phyloP scores from a whole-genome alignment of 2,888 invertebrate genomes.

The Mechanitis mazaeus region DNA sequence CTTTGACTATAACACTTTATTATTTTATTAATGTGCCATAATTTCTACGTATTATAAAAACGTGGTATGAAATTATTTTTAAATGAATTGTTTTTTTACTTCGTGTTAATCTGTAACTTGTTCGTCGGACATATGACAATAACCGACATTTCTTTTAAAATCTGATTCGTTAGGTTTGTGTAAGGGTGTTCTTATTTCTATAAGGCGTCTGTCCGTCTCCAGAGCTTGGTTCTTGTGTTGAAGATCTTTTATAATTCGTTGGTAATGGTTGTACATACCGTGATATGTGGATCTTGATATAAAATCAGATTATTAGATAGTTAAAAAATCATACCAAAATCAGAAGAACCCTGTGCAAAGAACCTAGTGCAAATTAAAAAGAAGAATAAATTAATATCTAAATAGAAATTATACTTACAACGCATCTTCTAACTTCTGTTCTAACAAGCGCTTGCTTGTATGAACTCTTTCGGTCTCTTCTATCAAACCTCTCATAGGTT shows the following conservation, averaged over 20 bases:
- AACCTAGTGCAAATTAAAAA: neutral
- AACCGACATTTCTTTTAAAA: slow-evolving; percentile 83
- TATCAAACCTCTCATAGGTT: slow-evolving; percentile 82
- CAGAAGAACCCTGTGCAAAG: too few relatives aligned
- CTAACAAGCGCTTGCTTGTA: slow-evolving; percentile 79
- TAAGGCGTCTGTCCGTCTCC: slow-evolving; percentile 84
- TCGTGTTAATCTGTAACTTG: slow-evolving; percentile 46
- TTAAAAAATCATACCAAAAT: neutral
- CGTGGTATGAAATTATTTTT: too few relatives aligned
- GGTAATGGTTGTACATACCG: slow-evolving; percentile 62
- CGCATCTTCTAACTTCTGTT: slow-evolving; percentile 81
- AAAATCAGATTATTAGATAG: neutral
- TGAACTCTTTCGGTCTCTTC: slow-evolving; percentile 84
- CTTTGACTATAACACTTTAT: too few relatives aligned
- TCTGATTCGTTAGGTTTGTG: slow-evolving; percentile 75
- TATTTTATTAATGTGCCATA: too few relatives aligned
- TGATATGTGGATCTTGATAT: slow-evolving; percentile 79
- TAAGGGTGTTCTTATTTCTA: slow-evolving; percentile 81
- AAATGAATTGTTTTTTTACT: too few relatives aligned
- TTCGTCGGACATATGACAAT: slow-evolving; percentile 84
- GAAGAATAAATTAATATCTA: neutral
- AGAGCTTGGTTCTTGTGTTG: slow-evolving; percentile 86
- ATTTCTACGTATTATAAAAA: too few relatives aligned
- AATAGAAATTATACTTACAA: slow-evolving; percentile 67
- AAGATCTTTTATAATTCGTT: slow-evolving; percentile 81